Conservation (phyloP, 2,113 vertebrate genomes). For the Platycercus adscitus region DNA sequence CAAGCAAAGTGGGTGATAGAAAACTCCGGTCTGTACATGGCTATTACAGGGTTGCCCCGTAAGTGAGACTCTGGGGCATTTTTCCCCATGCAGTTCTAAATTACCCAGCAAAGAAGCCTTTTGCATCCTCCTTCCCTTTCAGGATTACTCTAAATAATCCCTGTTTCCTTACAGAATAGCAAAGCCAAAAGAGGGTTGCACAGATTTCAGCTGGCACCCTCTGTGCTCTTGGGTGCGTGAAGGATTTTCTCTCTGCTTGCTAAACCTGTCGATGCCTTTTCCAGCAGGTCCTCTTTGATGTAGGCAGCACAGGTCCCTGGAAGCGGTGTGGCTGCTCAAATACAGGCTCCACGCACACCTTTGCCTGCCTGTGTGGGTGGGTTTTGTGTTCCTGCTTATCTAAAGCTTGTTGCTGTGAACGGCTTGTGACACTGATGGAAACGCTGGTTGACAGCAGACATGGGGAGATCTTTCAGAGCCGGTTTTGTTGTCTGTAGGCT, state of each 20-base stretch:
- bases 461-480: neutral
- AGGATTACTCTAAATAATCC: neutral
- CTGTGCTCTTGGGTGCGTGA: rapidly evolving
- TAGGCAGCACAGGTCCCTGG: neutral
- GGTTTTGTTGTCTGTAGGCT: neutral
- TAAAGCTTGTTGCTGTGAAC: neutral
- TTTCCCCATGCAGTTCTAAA: neutral
- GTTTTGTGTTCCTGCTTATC: neutral
- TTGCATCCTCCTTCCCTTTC: neutral
- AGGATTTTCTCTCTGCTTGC: neutral
- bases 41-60: neutral
- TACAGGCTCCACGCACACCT: rapidly evolving
- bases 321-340: neutral
- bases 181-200: neutral
- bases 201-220: neutral
- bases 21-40: neutral
- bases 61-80: neutral
- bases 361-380: neutral
- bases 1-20: neutral
- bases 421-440: neutral
- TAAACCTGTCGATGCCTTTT: neutral
- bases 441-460: neutral
- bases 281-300: neutral
- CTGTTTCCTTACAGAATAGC: neutral
- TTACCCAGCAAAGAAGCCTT: neutral